Conservation (phyloP, 2,888 invertebrate species). For the Mesoligia furuncula region DNA sequence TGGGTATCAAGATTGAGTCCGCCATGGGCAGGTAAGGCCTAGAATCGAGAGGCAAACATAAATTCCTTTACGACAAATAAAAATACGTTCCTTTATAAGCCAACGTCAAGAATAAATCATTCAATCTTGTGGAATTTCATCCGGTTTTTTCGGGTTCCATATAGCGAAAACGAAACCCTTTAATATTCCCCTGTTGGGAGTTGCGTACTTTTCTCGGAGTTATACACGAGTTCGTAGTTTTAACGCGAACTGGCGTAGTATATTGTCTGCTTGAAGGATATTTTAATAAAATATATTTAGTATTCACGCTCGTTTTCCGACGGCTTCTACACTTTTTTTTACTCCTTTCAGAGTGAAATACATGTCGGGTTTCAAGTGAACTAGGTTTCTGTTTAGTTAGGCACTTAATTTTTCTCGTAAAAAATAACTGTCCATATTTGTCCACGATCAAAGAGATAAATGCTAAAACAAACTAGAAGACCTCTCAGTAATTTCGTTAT, state of each 20-base stretch:
- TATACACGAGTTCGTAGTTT: slow-evolving; percentile 26
- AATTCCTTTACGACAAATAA: slow-evolving; percentile 88
- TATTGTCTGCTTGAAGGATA: slow-evolving; percentile 23
- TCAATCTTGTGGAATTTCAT: slow-evolving; percentile 80
- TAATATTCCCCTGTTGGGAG: slow-evolving; percentile 56
- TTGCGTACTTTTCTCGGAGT: slow-evolving; percentile 39
- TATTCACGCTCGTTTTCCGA: slow-evolving; percentile 9
- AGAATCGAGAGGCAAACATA: slow-evolving; percentile 78
- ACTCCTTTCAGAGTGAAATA: neutral
- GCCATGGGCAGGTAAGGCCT: slow-evolving; percentile 76
- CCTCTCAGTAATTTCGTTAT: neutral
- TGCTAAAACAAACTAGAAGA: neutral
- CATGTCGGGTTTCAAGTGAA: neutral
- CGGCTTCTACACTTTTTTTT: neutral
- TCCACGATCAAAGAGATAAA: neutral
- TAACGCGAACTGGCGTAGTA: slow-evolving; percentile 25
- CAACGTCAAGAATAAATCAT: slow-evolving; percentile 83
- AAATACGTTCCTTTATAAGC: slow-evolving; percentile 79
- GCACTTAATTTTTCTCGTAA: neutral
- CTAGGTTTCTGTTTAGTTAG: neutral
- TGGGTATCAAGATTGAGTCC: slow-evolving; percentile 77
- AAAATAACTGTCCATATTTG: neutral
- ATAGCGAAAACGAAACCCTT: slow-evolving; percentile 53
- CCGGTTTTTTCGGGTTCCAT: slow-evolving; percentile 60
- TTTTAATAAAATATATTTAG: slow-evolving; percentile 48